A percentile compares a stretch with the other conserved stretches of the same genome.
These are phyloP conservation scores for Melanotaenia pygmaea DNA, from an alignment of 2,797 vertebrate species.

Conservation along the genomic window DNA sequence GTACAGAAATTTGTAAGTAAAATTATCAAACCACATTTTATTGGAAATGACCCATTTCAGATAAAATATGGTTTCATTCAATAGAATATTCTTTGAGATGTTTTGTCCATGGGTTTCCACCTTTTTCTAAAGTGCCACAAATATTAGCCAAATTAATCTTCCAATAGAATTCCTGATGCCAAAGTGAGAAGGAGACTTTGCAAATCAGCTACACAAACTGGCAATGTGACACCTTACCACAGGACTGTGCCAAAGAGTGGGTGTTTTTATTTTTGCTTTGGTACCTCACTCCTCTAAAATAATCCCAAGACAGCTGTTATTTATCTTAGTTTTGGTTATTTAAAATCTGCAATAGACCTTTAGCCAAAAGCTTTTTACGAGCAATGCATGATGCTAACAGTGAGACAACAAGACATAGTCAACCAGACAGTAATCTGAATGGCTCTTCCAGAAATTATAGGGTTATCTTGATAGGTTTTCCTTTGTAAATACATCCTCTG, in stretches of 20 bases:
- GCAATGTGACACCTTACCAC: background rate
- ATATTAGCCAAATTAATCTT: background rate
- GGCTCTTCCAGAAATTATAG: no score
- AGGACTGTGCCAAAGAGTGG: background rate
- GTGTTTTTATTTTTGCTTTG: no score
- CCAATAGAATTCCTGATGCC: background rate
- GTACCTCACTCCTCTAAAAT: no score
- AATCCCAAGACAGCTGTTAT: background rate
- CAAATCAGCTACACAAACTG: background rate
- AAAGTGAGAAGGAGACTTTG: background rate
- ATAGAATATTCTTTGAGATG: no score
- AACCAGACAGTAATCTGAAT: background rate
- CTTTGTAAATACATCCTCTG: background rate
- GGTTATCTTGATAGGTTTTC: no score
- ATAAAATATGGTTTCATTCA: no score
- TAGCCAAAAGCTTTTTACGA: background rate
- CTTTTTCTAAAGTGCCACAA: no score
- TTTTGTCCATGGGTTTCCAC: no score
- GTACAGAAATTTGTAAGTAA: no score
- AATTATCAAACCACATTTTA: no score
- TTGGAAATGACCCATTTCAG: no score
- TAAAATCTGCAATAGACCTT: background rate
- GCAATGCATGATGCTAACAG: background rate
- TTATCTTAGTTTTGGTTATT: background rate
- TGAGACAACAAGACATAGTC: background rate